Evolutionary conservation across 2,888 invertebrate species (phyloP), one percentile per base, ranked within the genome.

Genomic region (Psylliodes chrysocephalus): DNA sequence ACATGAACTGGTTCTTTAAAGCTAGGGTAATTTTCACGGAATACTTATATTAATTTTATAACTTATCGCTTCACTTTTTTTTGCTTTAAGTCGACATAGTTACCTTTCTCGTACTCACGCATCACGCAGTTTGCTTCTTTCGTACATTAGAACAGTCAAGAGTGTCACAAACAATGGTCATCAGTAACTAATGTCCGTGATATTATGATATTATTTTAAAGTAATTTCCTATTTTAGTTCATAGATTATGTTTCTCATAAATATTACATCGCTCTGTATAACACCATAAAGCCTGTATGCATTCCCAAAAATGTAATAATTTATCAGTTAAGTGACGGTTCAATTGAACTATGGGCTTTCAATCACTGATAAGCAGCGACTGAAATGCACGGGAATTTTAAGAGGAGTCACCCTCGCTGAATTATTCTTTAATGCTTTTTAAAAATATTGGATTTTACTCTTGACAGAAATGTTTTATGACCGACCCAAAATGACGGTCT

Each of bases 281-380:
- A 46, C 15, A 12, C 25, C 35, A 42, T 51, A 49, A 49, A 10
- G 14, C 42, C n/a, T 35, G 33, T 14, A 35, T 61, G 54, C 35
- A 47, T 53, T 44, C 49, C 25, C 25, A 47, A 61, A 54, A 60
- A 53, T 61, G 54, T 54, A 55, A 54, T 47, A 54, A 61, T 61
- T 61, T 55, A 54, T 54, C 42, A 25, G 61, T 54, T 19, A 46
- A 54, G 53, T 15, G 54, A 61, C 61, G 38, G 54, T 61, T 35
- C 28, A 33, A 4, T 61, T 61, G 54, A 61, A 54, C 53, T 46
- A 61, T 61, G 61, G 54, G 35, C 54, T 40, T 55, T 61, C 54
- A 61, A 61, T 61, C 61, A 60, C 49, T 54, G 49, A 61, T 61
- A 61, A 61, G 53, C 47, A 38, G 54, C 47, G 42, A 40, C 12